phyloP scores from a whole-genome alignment of 2,888 invertebrate genomes.

The Gerosis bhagava region DNA sequence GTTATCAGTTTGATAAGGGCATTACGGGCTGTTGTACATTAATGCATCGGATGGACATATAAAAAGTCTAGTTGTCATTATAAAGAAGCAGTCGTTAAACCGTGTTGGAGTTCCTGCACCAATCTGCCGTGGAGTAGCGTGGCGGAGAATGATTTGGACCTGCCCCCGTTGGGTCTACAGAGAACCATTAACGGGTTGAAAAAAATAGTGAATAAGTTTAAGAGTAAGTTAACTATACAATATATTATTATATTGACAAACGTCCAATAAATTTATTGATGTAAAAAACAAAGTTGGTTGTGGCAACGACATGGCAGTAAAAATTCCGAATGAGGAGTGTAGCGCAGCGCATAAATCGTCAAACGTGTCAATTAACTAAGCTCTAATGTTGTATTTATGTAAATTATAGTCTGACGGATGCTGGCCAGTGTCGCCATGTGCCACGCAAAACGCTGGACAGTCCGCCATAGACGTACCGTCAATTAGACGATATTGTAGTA shows the following conservation, averaged over 20 bases:
- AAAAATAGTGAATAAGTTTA: slow-evolving; percentile 15
- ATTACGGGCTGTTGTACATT: too few relatives aligned
- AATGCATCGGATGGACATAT: too few relatives aligned
- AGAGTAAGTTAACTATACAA: slow-evolving; percentile 15
- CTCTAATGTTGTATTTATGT: slow-evolving; percentile 78
- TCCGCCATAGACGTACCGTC: too few relatives aligned
- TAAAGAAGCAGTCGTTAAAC: too few relatives aligned
- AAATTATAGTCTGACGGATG: slow-evolving; percentile 64
- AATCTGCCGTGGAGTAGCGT: too few relatives aligned
- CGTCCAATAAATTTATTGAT: slow-evolving; percentile 41
- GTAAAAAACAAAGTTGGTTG: slow-evolving; percentile 47
- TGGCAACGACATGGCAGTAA: slow-evolving; percentile 46
- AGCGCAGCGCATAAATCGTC: slow-evolving; percentile 71
- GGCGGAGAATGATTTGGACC: too few relatives aligned
- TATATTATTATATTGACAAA: slow-evolving; percentile 17
- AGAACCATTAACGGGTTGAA: too few relatives aligned
- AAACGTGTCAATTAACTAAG: slow-evolving; percentile 79
- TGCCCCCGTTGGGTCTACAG: too few relatives aligned
- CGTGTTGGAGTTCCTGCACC: too few relatives aligned
- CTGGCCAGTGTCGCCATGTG: slow-evolving; percentile 36
- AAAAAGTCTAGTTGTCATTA: too few relatives aligned
- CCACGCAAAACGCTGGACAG: background rate
- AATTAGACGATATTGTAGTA: too few relatives aligned
- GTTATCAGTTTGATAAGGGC: too few relatives aligned
- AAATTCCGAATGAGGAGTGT: slow-evolving; percentile 56